These are phyloP conservation scores for Lipophrys pholis DNA, from an alignment of 2,113 vertebrate genomes.

Conservation along the genomic window DNA sequence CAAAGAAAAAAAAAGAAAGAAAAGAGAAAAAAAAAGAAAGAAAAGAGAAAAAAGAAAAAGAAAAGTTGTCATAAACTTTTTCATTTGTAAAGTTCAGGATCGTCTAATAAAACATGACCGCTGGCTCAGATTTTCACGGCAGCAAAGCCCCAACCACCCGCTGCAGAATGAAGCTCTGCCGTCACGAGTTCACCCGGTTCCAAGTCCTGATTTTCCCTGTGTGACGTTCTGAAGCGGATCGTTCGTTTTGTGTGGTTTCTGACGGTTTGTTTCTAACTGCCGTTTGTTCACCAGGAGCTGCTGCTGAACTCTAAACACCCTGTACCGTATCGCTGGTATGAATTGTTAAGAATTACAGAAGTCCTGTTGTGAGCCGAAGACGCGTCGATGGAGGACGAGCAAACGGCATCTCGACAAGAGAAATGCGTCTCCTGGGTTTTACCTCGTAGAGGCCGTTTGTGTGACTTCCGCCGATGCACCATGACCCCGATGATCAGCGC, in stretches of 20 bases:
- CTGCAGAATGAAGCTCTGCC: constrained; percentile 16
- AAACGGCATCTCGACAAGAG: too few species aligned
- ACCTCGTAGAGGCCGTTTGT: constrained; percentile 82
- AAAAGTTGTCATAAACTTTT: background rate
- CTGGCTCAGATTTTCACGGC: background rate
- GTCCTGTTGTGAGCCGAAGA: too few species aligned
- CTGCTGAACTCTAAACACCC: too few species aligned
- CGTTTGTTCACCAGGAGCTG: too few species aligned
- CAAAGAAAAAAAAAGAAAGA: constrained; percentile 22
- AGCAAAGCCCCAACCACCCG: too few species aligned
- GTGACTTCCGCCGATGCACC: constrained; percentile 80
- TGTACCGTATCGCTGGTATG: too few species aligned
- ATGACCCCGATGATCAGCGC: constrained; percentile 82
- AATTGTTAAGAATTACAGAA: too few species aligned
- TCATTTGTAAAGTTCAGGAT: background rate
- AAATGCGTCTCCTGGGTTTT: constrained; percentile 28
- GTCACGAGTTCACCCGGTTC: constrained; percentile 4
- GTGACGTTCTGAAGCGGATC: background rate
- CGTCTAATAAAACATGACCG: background rate
- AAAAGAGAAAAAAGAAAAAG: too few species aligned
- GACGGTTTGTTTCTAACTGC: too few species aligned
- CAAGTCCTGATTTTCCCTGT: background rate
- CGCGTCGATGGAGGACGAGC: too few species aligned
- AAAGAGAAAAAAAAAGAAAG: too few species aligned
- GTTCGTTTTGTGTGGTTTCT: too few species aligned